Conservation (phyloP, 2,113 vertebrate species). For the Phyllostomus discolor region DNA sequence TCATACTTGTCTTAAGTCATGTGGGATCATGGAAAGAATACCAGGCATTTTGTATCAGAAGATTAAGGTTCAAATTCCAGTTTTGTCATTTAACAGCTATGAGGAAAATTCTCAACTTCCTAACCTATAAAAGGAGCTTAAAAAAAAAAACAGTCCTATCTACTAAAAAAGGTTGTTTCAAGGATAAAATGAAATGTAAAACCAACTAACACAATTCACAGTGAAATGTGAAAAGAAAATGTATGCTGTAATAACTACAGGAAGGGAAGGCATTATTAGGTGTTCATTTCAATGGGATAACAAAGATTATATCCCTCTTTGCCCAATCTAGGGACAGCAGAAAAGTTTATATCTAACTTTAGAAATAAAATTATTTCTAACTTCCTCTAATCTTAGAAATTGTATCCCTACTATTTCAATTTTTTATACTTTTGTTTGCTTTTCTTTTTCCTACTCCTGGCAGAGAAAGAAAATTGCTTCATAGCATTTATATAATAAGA, state of each 20-base stretch:
- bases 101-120: neutral
- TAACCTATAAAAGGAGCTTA: neutral
- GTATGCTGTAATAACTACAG: neutral
- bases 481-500: neutral
- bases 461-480: neutral
- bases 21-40: neutral
- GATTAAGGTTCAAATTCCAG: neutral
- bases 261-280: neutral
- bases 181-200: neutral
- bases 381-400: neutral
- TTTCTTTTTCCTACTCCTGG: neutral
- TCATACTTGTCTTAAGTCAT: neutral
- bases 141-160: neutral
- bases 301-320: neutral
- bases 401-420: neutral
- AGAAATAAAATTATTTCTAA: neutral
- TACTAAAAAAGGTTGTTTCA: neutral
- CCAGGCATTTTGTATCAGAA: neutral
- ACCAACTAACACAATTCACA: neutral
- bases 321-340: neutral
- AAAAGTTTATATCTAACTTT: neutral
- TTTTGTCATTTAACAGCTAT: neutral
- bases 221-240: constrained; percentile 5
- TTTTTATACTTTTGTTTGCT: neutral
- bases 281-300: neutral